A percentile compares a stretch with the other conserved stretches of the same genome.
These are phyloP conservation scores for Cydia amplana DNA, from an alignment of 1,140 invertebrate species.

Conservation along the genomic window DNA sequence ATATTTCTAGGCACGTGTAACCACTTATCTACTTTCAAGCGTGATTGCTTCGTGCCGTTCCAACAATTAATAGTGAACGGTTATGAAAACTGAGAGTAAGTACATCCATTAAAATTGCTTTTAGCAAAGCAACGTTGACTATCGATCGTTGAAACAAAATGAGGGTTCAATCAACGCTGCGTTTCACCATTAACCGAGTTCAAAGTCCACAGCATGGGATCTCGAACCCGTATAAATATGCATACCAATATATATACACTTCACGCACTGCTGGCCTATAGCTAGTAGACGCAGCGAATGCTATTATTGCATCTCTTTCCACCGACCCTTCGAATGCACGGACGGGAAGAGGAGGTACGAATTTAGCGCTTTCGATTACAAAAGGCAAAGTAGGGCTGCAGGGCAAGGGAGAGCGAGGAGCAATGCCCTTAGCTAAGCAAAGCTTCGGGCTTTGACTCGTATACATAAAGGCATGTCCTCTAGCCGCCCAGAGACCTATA, in stretches of 20 bases:
- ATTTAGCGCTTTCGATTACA: slow-evolving; percentile 58
- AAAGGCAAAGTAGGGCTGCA: slow-evolving; percentile 75
- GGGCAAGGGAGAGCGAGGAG: slow-evolving; percentile 76
- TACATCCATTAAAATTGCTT: slow-evolving; percentile 18
- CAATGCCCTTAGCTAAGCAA: slow-evolving; percentile 71
- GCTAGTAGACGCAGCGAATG: slow-evolving; percentile 55
- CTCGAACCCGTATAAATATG: slow-evolving; percentile 48
- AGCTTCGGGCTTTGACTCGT: slow-evolving; percentile 68
- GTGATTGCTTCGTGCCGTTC: slow-evolving; percentile 14
- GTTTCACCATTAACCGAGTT: slow-evolving; percentile 72
- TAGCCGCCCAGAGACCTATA: too few relatives aligned
- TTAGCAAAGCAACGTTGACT: slow-evolving; percentile 34
- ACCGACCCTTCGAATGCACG: slow-evolving; percentile 45
- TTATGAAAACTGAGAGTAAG: slow-evolving; percentile 13
- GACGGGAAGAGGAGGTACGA: slow-evolving; percentile 53
- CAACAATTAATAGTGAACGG: slow-evolving; percentile 29
- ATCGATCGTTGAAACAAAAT: slow-evolving; percentile 65
- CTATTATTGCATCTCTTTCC: slow-evolving; percentile 69
- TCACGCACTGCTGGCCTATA: slow-evolving; percentile 66
- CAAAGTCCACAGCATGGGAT: slow-evolving; percentile 66
- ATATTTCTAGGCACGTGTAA: slow-evolving; percentile 24
- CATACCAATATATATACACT: slow-evolving; percentile 54
- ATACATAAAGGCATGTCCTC: slow-evolving; percentile 52
- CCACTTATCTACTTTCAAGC: slow-evolving; percentile 25
- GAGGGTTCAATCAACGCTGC: slow-evolving; percentile 49